Conservation (phyloP, 2,888 invertebrate species). For the Eledona agricola region DNA sequence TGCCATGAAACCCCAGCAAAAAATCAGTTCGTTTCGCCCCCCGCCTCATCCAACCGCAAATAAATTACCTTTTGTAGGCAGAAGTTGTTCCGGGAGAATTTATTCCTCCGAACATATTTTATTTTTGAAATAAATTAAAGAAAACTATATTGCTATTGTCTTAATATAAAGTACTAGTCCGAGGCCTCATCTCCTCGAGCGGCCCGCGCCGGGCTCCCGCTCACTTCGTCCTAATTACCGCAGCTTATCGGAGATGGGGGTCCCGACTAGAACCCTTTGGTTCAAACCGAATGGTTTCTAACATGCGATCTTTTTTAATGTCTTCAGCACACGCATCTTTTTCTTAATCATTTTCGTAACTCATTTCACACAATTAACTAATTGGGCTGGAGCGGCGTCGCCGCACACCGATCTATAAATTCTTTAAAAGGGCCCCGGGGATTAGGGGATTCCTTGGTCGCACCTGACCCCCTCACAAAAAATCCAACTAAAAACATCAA, state of each 20-base stretch:
- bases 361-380: slow-evolving; percentile 33
- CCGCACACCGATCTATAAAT: slow-evolving; percentile 48
- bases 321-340: slow-evolving; percentile 60
- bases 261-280: slow-evolving; percentile 46
- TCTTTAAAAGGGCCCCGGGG: slow-evolving; percentile 50
- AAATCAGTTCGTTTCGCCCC: slow-evolving; percentile 7
- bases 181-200: slow-evolving; percentile 18
- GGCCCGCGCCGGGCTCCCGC: too few species aligned
- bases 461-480: too few species aligned
- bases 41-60: neutral
- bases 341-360: slow-evolving; percentile 54
- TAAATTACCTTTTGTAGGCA: slow-evolving; percentile 25
- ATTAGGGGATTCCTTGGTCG: slow-evolving; percentile 57
- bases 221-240: too few species aligned
- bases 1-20: slow-evolving; percentile 27
- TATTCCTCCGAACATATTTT: slow-evolving; percentile 45
- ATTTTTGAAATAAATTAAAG: slow-evolving; percentile 55
- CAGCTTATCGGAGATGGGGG: slow-evolving; percentile 36
- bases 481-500: slow-evolving; percentile 20
- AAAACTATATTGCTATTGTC: slow-evolving; percentile 54
- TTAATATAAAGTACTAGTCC: slow-evolving; percentile 47
- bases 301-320: slow-evolving; percentile 61
- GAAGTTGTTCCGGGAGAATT: slow-evolving; percentile 23
- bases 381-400: slow-evolving; percentile 47
- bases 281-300: slow-evolving; percentile 50